These are phyloP conservation scores for Xylota segnis DNA, from an alignment of 2,888 invertebrate species.

Conservation along the genomic window DNA sequence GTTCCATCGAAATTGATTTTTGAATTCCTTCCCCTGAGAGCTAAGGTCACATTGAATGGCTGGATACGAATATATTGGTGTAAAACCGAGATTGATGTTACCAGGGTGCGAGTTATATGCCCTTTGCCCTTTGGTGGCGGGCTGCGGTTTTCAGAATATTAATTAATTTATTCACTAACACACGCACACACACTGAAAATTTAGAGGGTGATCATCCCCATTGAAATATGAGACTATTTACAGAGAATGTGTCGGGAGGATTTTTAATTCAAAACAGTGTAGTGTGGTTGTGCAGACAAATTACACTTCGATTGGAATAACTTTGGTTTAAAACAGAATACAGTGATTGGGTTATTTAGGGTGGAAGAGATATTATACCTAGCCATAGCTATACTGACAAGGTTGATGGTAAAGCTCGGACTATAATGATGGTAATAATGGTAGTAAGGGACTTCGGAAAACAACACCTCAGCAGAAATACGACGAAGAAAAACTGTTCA, in stretches of 20 bases:
- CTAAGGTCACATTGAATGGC: neutral
- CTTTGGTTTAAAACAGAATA: too few species aligned
- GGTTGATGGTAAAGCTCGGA: too few species aligned
- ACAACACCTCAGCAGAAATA: too few species aligned
- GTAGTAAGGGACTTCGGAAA: too few species aligned
- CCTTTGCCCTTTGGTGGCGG: neutral
- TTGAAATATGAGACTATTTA: neutral
- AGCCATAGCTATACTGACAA: too few species aligned
- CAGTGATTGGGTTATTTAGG: too few species aligned
- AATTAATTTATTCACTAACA: slow-evolving; percentile 10
- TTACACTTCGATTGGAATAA: too few species aligned
- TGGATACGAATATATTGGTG: neutral
- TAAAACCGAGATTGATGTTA: slow-evolving; percentile 9
- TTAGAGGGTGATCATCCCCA: neutral
- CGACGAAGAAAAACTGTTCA: too few species aligned
- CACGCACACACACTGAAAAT: too few species aligned
- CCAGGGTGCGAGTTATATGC: neutral
- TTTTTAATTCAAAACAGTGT: neutral
- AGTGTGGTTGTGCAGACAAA: too few species aligned
- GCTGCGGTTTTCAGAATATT: neutral
- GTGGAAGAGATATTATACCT: too few species aligned
- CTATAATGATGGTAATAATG: too few species aligned
- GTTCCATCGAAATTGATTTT: slow-evolving; percentile 23
- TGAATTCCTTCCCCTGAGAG: neutral
- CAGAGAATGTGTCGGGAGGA: neutral